A percentile compares a stretch with the other conserved stretches of the same genome.
Conservation (phyloP, 2,113 vertebrate genomes). For the Chionodraco myersi region DNA sequence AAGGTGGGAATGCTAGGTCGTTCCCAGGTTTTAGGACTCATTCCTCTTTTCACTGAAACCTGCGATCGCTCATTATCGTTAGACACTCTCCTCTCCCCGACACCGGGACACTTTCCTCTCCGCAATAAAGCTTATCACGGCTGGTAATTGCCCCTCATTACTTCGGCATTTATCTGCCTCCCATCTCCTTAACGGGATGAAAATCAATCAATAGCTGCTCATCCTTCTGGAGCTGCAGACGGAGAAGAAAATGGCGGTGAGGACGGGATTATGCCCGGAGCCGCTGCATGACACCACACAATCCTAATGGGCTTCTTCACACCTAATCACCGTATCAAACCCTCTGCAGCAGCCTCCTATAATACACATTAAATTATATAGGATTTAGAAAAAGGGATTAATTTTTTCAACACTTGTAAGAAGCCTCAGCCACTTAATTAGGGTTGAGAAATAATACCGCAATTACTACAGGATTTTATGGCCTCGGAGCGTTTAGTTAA, state of each 20-base stretch:
- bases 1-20: no score
- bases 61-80: slow-evolving; percentile 27
- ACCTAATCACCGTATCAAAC: slow-evolving; percentile 85
- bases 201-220: slow-evolving; percentile 72
- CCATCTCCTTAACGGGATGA: slow-evolving; percentile 74
- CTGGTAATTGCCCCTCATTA: slow-evolving; percentile 78
- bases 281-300: slow-evolving; percentile 75
- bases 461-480: slow-evolving; percentile 76
- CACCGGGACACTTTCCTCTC: slow-evolving; percentile 53
- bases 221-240: neutral
- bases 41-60: no score
- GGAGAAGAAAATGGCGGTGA: slow-evolving; percentile 33
- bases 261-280: slow-evolving; percentile 74
- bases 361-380: slow-evolving; percentile 82
- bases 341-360: slow-evolving; percentile 73
- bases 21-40: no score
- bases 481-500: slow-evolving; percentile 70
- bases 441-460: slow-evolving; percentile 80
- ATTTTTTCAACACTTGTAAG: slow-evolving; percentile 80
- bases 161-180: slow-evolving; percentile 72
- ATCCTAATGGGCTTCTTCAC: slow-evolving; percentile 83
- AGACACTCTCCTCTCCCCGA: neutral
- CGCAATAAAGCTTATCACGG: slow-evolving; percentile 67
- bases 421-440: slow-evolving; percentile 83
- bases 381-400: slow-evolving; percentile 81